A percentile compares a stretch with the other conserved stretches of the same genome.
Conservation (phyloP, 2,888 invertebrate genomes). For the Mythimna albipuncta region DNA sequence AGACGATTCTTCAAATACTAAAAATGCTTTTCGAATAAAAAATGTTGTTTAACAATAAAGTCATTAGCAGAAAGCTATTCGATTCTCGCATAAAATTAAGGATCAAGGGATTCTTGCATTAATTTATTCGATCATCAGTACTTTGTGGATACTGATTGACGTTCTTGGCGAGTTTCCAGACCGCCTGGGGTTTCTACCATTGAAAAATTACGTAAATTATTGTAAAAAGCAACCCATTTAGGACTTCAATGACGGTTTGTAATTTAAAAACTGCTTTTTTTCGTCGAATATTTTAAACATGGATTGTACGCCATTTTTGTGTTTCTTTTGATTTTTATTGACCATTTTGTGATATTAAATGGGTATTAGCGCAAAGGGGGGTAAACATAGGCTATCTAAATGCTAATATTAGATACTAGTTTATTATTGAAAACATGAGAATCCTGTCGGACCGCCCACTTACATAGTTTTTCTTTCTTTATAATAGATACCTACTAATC, state of each 20-base stretch:
- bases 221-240: conserved; percentile 21
- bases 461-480: neutral
- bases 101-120: conserved; percentile 71
- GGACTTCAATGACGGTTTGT: neutral
- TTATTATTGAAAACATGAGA: conserved; percentile 6
- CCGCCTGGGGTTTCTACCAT: conserved; percentile 54
- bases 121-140: conserved; percentile 67
- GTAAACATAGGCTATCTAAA: conserved; percentile 8
- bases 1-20: conserved; percentile 57
- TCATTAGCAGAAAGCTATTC: conserved; percentile 77
- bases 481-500: neutral
- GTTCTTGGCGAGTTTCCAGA: conserved; percentile 60
- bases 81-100: conserved; percentile 76
- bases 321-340: conserved; percentile 14
- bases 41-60: conserved; percentile 76
- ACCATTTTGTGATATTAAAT: conserved; percentile 20
- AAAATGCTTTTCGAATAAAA: conserved; percentile 64
- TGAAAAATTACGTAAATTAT: conserved; percentile 47
- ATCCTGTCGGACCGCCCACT: neutral
- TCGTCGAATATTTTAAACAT: conserved; percentile 17
- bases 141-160: conserved; percentile 57
- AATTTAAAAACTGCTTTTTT: neutral
- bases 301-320: conserved; percentile 28
- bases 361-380: conserved; percentile 25
- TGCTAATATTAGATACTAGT: conserved; percentile 26